phyloP scores from a whole-genome alignment of 92 coral and sea anemone species.

The Palythoa caribaeorum region DNA sequence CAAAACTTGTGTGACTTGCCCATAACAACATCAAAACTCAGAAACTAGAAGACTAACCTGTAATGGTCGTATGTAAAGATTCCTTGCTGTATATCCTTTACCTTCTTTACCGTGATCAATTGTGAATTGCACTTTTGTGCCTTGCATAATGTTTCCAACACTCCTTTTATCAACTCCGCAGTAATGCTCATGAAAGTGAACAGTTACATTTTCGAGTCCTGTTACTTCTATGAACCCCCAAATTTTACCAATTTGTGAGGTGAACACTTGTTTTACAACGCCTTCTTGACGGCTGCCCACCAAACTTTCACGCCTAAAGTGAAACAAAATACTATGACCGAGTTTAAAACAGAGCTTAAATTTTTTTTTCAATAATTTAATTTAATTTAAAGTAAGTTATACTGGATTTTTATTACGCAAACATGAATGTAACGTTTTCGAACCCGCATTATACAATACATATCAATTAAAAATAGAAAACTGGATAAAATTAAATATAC shows the following conservation, averaged over 20 bases:
- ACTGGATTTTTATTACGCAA: no score
- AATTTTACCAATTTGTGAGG: not conserved
- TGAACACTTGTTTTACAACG: not conserved
- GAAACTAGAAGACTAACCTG: conserved; percentile 39
- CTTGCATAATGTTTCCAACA: conserved; percentile 2
- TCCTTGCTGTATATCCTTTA: conserved; percentile 45
- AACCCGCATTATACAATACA: no score
- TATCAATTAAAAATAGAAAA: no score
- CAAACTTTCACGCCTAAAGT: no score
- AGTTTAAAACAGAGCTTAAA: not conserved
- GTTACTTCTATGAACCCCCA: not conserved
- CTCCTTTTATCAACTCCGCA: conserved; percentile 44
- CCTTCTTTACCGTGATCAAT: conserved; percentile 18
- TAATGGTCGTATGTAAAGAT: conserved; percentile 34
- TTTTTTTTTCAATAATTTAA: not conserved
- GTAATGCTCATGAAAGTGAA: conserved; percentile 45
- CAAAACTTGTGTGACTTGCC: no score
- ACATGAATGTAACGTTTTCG: no score
- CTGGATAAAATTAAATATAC: no score
- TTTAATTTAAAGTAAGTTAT: not conserved
- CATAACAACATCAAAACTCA: no score
- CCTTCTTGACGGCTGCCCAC: no score
- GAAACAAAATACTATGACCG: no score
- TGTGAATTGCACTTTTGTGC: conserved; percentile 64
- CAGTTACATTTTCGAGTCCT: not conserved